Base-by-base conservation (phyloP, 2,113 vertebrate genomes). In the Dicentrarchus labrax region DNA sequence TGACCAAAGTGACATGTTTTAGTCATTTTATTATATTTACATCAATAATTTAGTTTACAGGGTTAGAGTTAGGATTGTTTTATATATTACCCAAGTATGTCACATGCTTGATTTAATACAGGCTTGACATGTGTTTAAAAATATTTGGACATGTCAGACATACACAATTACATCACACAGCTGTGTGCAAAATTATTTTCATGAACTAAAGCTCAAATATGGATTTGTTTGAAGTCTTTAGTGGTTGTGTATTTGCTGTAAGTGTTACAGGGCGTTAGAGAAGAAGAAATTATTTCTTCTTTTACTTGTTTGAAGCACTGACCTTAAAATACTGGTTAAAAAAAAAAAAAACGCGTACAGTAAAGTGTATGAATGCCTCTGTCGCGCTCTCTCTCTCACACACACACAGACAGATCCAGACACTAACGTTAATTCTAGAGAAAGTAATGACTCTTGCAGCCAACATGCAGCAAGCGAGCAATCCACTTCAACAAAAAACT, bases 391-490 rank as follows among this genome's bases (percentile, higher is more conserved):
- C 73, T 48, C 50, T 78, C 41, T 48, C 60, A 53, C 48, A 39
- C 73, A 54, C 50, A 48, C 59, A 71, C 50, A 41, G 57, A 64
- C 30, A 74, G 16, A 56, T n/a, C 30, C 47, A 56, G 11, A 51
- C 75, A 39, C n/a, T 22, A 48, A 72, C 54, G 72, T 39, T 6
- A 54, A 64, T 59, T 45, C 51, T 65, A 75, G 10, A 47, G 19
- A 73, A 36, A 59, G 21, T 51, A 47, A 84, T 39, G 43, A 78
- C 41, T 71, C 43, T 36, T 11, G n/a, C 60, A 47, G 59, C 59
- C 69, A 69, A 82, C 76, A 56, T 83, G 53, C 65, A 79, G 56
- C 38, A 24, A 75, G 64, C 21, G 21, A 61, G 67, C 51, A 45
- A 56, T 78, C 21, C 19, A 11, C 48, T 69, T 48, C 24, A 68